phyloP scores from a whole-genome alignment of 2,113 vertebrate species.

The Muntiacus reevesi region DNA sequence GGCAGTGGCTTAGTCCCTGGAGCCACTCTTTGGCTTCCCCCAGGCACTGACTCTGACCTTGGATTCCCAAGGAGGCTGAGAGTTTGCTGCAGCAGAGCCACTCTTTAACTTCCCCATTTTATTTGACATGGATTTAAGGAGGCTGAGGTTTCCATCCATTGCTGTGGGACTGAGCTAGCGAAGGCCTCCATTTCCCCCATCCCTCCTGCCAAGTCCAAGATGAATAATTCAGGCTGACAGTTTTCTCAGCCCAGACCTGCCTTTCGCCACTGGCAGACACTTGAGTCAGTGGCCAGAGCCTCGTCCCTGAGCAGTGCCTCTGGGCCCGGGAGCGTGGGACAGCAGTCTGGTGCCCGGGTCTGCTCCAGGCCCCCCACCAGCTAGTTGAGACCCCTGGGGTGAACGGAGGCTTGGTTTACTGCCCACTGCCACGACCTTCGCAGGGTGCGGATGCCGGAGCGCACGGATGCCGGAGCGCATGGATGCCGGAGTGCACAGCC shows the following conservation, averaged over 20 bases:
- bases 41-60: too few species aligned
- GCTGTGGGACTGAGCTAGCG: not conserved
- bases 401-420: not conserved
- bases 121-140: too few species aligned
- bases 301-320: not conserved
- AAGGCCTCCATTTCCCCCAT: not conserved
- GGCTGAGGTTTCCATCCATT: not conserved
- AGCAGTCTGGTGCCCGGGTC: not conserved
- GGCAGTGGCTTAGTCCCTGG: not conserved
- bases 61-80: too few species aligned
- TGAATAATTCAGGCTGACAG: not conserved
- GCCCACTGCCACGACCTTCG: not conserved
- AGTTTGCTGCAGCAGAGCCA: not conserved
- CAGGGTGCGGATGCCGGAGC: not conserved
- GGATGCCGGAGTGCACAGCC: not conserved
- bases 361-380: too few species aligned
- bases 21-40: too few species aligned
- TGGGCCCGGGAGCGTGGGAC: not conserved
- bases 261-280: not conserved
- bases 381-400: not conserved
- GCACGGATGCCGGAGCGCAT: not conserved
- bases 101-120: not conserved
- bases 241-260: not conserved
- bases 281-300: not conserved
- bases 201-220: not conserved